Conservation (phyloP, 1,140 invertebrate species). For the Harpegnathos saltator region DNA sequence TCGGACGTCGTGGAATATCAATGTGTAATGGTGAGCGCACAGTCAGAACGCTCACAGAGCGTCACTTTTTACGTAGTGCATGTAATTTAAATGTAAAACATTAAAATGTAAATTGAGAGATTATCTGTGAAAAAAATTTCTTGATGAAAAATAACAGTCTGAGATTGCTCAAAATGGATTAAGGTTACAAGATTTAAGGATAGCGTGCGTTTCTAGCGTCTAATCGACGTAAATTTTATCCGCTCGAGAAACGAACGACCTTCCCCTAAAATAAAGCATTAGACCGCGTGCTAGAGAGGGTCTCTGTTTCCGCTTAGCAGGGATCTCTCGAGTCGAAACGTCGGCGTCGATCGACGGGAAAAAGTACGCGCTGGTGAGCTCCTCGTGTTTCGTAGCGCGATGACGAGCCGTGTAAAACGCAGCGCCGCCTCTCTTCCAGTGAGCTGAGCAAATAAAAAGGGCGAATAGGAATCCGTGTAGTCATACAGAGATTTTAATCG, state of each 20-base stretch:
- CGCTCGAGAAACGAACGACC: background rate
- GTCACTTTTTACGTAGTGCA: too few species aligned
- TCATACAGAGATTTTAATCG: constrained; percentile 67
- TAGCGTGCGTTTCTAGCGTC: too few species aligned
- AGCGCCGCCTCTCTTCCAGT: background rate
- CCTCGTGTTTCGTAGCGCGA: constrained; percentile 19
- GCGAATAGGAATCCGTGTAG: constrained; percentile 51
- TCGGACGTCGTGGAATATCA: too few species aligned
- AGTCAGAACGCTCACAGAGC: too few species aligned
- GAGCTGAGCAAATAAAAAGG: constrained; percentile 18
- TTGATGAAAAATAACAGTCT: too few species aligned
- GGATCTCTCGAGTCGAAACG: background rate
- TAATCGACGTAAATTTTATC: background rate
- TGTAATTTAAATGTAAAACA: too few species aligned
- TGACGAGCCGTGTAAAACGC: constrained; percentile 21
- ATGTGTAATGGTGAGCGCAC: too few species aligned
- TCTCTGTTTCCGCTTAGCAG: background rate
- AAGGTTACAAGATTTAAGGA: too few species aligned
- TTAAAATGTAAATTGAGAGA: too few species aligned
- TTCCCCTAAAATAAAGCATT: background rate
- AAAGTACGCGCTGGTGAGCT: background rate
- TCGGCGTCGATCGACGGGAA: background rate
- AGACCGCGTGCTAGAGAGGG: background rate
- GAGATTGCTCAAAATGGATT: too few species aligned
- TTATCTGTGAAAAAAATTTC: too few species aligned